phyloP scores from a whole-genome alignment of 2,113 vertebrate genomes.

The Ia io region DNA sequence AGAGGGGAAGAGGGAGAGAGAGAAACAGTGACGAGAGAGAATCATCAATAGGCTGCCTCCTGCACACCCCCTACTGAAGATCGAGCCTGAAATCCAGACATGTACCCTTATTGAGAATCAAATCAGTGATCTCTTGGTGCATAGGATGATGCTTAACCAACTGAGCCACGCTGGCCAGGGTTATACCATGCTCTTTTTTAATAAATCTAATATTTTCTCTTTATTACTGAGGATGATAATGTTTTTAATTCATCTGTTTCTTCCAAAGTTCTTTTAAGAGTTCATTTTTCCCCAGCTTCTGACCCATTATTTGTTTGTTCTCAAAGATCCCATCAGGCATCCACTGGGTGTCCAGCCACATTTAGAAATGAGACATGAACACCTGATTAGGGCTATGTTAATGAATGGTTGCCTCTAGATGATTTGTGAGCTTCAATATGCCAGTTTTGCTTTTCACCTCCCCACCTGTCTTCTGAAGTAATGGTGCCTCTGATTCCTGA shows the following conservation, averaged over 20 bases:
- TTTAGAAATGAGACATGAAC: not conserved
- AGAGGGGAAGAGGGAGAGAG: no score
- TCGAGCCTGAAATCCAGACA: no score
- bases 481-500: not conserved
- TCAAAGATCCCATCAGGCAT: not conserved
- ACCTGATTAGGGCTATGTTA: not conserved
- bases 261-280: not conserved
- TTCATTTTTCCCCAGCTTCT: not conserved
- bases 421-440: not conserved
- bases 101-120: no score
- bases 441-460: not conserved
- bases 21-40: no score
- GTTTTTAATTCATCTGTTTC: not conserved
- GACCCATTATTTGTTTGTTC: not conserved
- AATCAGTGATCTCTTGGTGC: no score
- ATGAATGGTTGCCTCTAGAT: not conserved
- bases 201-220: not conserved
- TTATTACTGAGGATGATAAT: not conserved
- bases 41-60: no score
- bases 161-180: no score
- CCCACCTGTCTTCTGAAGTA: not conserved
- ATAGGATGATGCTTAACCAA: no score
- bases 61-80: no score
- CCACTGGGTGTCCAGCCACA: no score
- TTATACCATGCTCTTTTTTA: not conserved